phyloP scores from a whole-genome alignment of 2,113 vertebrate genomes.

The Poeciliopsis retropinna region DNA sequence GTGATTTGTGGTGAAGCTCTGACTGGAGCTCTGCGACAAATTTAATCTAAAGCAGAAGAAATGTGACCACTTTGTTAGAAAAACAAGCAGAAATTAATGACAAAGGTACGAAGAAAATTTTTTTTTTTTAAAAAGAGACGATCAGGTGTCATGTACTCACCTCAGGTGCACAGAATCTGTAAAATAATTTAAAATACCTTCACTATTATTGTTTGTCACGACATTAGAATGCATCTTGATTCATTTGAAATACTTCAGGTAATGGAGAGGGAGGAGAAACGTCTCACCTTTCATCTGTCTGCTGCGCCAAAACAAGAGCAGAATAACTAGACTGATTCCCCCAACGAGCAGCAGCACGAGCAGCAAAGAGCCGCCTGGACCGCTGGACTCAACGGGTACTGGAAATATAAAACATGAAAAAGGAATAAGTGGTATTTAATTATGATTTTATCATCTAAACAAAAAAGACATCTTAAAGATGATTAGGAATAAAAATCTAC shows the following conservation, averaged over 20 bases:
- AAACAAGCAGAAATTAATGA: too few relatives aligned
- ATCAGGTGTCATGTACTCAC: too few relatives aligned
- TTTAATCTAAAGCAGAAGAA: too few relatives aligned
- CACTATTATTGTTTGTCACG: too few relatives aligned
- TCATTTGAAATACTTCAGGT: too few relatives aligned
- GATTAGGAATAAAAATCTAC: not conserved
- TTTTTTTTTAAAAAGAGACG: too few relatives aligned
- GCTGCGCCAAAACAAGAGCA: not conserved
- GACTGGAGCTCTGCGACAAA: not conserved
- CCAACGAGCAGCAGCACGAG: not conserved
- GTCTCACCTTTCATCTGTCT: constrained; percentile 45
- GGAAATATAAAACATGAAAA: not conserved
- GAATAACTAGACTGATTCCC: constrained; percentile 27
- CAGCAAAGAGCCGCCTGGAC: not conserved
- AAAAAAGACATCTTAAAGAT: not conserved
- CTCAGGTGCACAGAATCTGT: too few relatives aligned
- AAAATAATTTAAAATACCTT: too few relatives aligned
- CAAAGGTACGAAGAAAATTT: too few relatives aligned
- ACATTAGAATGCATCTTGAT: too few relatives aligned
- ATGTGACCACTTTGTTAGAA: too few relatives aligned
- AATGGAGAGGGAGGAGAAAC: not conserved
- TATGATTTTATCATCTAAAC: not conserved
- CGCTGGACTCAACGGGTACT: too few relatives aligned
- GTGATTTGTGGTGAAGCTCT: not conserved
- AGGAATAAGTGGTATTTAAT: not conserved